phyloP scores from a whole-genome alignment of 1,140 invertebrate genomes.

The Patella vulgata region DNA sequence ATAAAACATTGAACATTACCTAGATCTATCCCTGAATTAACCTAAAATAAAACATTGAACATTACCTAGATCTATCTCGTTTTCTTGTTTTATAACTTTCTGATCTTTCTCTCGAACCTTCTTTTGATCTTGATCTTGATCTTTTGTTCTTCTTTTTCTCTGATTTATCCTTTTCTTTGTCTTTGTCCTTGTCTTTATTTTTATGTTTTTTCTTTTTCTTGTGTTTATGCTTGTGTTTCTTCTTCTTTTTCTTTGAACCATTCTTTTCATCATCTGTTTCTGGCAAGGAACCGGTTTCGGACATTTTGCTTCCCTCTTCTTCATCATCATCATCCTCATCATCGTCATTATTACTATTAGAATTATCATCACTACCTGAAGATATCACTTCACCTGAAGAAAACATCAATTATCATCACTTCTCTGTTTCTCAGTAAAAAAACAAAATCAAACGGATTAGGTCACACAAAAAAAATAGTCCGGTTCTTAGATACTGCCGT shows the following conservation, averaged over 20 bases:
- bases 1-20: no score
- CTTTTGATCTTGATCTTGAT: conserved; percentile 17
- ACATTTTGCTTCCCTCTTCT: conserved; percentile 37
- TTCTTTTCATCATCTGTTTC: conserved; percentile 40
- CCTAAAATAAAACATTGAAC: no score
- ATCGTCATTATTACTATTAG: conserved; percentile 21
- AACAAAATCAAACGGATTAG: conserved; percentile 35
- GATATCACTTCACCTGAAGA: not conserved
- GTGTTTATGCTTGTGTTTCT: conserved; percentile 47
- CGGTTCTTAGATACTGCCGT: not conserved
- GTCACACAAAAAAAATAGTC: conserved; percentile 16
- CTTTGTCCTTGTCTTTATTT: conserved; percentile 44
- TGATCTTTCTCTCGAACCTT: conserved; percentile 14
- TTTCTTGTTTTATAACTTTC: conserved; percentile 30
- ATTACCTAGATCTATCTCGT: conserved; percentile 11
- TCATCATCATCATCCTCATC: conserved; percentile 34
- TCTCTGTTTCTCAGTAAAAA: conserved; percentile 12
- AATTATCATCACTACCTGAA: not conserved
- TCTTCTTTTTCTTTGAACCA: conserved; percentile 49
- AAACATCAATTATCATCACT: not conserved
- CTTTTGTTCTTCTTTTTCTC: conserved; percentile 20
- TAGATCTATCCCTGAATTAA: no score
- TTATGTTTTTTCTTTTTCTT: conserved; percentile 56
- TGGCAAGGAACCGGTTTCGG: conserved; percentile 44
- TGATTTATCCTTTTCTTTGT: conserved; percentile 34